These are phyloP conservation scores for Tonatia bakeri DNA, from an alignment of 2,113 vertebrate species.

Conservation along the genomic window DNA sequence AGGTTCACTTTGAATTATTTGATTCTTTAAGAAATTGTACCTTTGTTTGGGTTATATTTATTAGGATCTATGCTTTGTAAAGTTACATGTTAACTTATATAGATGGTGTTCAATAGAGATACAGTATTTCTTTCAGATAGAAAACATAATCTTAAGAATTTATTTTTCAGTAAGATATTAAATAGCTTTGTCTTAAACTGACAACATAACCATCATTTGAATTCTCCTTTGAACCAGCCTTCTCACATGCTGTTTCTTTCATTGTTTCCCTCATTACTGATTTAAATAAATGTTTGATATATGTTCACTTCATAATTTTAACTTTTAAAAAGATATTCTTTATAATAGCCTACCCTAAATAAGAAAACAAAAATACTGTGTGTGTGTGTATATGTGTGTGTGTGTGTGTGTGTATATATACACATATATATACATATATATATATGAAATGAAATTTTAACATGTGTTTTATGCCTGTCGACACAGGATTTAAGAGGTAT, in stretches of 20 bases:
- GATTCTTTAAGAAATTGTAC: background rate
- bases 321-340: conserved; percentile 44
- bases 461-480: background rate
- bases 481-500: background rate
- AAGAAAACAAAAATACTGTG: background rate
- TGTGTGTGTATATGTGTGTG: too few relatives aligned
- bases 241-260: background rate
- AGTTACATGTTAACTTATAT: background rate
- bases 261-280: conserved; percentile 28
- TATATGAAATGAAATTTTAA: background rate
- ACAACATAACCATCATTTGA: background rate
- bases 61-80: background rate
- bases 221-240: background rate
- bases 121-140: background rate
- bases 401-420: too few relatives aligned
- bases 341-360: background rate
- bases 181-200: conserved; percentile 10
- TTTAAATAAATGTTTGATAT: conserved; percentile 25
- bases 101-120: background rate
- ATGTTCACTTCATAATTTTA: conserved; percentile 22
- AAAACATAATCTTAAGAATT: background rate
- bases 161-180: background rate
- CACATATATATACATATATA: background rate
- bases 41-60: background rate
- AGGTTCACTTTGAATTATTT: background rate